Evolutionary conservation across 2,113 vertebrate species (phyloP).

Genomic region (Hippocampus zosterae): DNA sequence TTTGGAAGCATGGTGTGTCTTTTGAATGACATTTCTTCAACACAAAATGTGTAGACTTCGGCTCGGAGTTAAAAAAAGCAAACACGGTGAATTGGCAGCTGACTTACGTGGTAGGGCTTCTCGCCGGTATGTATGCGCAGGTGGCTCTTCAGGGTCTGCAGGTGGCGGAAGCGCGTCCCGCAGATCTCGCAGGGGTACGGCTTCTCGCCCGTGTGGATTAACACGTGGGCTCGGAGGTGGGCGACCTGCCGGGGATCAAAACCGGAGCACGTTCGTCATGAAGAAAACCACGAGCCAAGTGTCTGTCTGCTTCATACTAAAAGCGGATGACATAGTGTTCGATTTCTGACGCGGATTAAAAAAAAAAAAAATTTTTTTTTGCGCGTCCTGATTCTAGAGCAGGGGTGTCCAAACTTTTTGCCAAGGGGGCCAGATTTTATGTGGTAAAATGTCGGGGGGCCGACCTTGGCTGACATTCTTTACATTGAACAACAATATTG

Average conservation of each 20-base stretch:
- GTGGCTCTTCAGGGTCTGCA: conserved; percentile 97
- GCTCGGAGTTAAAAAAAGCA: neutral
- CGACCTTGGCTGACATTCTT: no score
- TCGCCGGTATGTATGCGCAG: conserved; percentile 97
- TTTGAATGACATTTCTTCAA: no score
- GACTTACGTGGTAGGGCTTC: conserved; percentile 95
- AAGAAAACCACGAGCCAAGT: neutral
- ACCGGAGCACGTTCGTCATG: neutral
- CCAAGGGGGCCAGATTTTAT: no score
- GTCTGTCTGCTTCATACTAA: neutral
- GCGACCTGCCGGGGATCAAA: conserved; percentile 77
- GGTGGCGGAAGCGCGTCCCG: conserved; percentile 92
- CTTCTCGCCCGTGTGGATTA: conserved; percentile 98
- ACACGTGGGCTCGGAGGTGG: conserved; percentile 92
- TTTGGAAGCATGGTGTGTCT: no score
- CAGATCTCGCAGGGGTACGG: conserved; percentile 98
- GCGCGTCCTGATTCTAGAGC: no score
- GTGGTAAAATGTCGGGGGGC: no score
- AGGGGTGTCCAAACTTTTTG: no score
- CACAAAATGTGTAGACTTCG: no score
- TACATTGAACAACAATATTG: no score
- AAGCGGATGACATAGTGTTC: neutral
- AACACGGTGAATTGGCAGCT: neutral
- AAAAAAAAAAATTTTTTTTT: no score
- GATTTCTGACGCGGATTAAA: neutral